Base-by-base conservation (phyloP, 2,113 vertebrate species). In the Pheucticus melanocephalus region DNA sequence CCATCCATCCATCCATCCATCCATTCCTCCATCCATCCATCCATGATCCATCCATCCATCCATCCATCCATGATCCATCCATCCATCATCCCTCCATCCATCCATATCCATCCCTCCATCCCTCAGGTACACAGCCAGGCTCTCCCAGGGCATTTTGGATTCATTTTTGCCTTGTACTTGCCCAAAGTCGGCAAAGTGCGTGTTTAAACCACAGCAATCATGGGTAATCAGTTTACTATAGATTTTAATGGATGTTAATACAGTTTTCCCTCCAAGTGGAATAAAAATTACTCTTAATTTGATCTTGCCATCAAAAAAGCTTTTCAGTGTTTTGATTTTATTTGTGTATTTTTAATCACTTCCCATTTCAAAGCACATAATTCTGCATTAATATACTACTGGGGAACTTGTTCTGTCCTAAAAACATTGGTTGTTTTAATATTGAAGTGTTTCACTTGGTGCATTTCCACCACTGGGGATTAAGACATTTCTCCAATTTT, bases 171-270 rank as follows among this genome's bases (percentile, higher is more conserved):
- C 47, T 21, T 42, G 44, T 35, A 13, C 40, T 94, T 94, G 21
- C 79, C 61, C 69, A 71, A 88, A 42, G 40, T 42, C 15, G 15
- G 40, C 40, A 42, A 42, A 90, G 51, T 42, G 59, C 44, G 2
- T 68, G 33, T 94, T 92, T 80, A 78, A 90, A 59, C 76, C 45
- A 23, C 57, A 57, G 59, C 86, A 82, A 82, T 97, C 84, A 2
- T 82, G 35, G 20, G 15, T 94, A 93, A 97, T 96, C 71, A 51
- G 65, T 91, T 97, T 97, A 91, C 65, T 94, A 86, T 90, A 64
- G 97, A 92, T 96, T 96, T 93, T 91, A 96, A 95, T 95, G 88
- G 64, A 59, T 85, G 42, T 90, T 97, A 97, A 97, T 97, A 92
- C 15, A 47, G 79, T 95, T 97, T 96, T 88, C 39, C 71, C 60